Evolutionary conservation across 2,888 invertebrate genomes (phyloP), one percentile per base, ranked within the genome.

Genomic region (Ochropleura plecta): DNA sequence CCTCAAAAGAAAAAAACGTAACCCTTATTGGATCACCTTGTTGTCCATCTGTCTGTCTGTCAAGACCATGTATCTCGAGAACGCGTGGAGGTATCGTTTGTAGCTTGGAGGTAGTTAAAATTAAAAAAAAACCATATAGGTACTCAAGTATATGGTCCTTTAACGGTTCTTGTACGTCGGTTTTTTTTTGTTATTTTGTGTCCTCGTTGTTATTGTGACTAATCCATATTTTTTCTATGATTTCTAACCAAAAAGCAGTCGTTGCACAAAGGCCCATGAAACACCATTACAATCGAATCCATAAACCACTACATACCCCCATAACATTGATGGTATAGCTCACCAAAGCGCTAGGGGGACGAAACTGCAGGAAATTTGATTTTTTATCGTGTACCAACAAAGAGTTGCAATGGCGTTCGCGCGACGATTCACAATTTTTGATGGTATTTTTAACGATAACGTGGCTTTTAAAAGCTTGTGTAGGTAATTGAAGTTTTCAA

Each of bases 291-390:
- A 69, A 55, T 20, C 42, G 30, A 48, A 55, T 49, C 53, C 70
- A 73, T 78, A 82, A 83, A 67, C 75, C 44, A 68, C 53, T 12
- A 55, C 60, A 69, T 12, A 69, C 40, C 59, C 20, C 40, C 64
- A 73, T 75, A 65, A 70, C 60, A 60, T 73, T 63, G n/a, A 62
- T 44, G 55, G 30, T 7, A 79, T 49, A 49, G 16, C 69, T 71
- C 44, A 20, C 64, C 57, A 76, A 73, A 82, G 63, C 46, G 81
- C 70, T 49, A 55, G 73, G 71, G 72, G 78, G 71, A 87, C 83
- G 82, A 88, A 86, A 89, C 85, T 85, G 78, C 88, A 91, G 92
- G 92, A 92, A 92, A 92, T 92, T 92, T 88, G 88, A 86, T 90
- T 92, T 91, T 91, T 91, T 91, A 91, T 91, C 91, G 83, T 51